A percentile compares a stretch with the other conserved stretches of the same genome.
These are phyloP conservation scores for Tretioscincus oriximinensis DNA, from an alignment of 2,113 vertebrate genomes.

Conservation along the genomic window DNA sequence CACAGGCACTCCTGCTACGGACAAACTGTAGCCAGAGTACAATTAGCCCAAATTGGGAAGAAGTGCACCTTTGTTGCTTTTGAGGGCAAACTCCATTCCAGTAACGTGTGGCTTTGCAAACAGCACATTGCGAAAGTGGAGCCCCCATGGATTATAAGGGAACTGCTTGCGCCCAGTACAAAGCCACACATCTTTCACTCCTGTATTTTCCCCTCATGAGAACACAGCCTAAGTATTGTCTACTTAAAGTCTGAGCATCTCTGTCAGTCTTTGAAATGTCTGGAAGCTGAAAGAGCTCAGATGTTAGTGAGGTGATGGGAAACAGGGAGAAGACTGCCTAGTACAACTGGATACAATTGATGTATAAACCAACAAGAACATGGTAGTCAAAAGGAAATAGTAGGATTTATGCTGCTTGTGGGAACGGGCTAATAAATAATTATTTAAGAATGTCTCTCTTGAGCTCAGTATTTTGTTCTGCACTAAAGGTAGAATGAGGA, in stretches of 20 bases:
- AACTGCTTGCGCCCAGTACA: too few species aligned
- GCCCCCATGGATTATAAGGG: too few species aligned
- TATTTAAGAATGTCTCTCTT: slow-evolving; percentile 22
- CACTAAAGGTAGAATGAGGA: slow-evolving; percentile 25
- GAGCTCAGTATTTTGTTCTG: slow-evolving; percentile 31
- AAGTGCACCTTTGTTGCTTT: too few species aligned
- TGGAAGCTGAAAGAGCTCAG: background rate
- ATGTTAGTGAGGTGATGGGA: rapidly evolving
- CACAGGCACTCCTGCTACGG: too few species aligned
- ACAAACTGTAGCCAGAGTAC: too few species aligned
- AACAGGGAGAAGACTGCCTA: too few species aligned
- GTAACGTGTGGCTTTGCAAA: too few species aligned
- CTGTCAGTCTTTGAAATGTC: background rate
- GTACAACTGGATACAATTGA: background rate
- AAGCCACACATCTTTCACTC: too few species aligned
- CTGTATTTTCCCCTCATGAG: too few species aligned
- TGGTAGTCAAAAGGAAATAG: rapidly evolving
- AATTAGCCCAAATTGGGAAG: too few species aligned
- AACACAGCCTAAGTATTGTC: background rate
- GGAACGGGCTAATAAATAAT: background rate
- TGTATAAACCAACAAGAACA: rapidly evolving
- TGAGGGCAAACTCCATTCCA: too few species aligned
- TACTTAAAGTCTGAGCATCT: background rate
- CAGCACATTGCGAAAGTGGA: too few species aligned
- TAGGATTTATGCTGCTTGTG: rapidly evolving